A percentile compares a stretch with the other conserved stretches of the same genome.
These are phyloP conservation scores for Tauraco hartlaubi DNA, from an alignment of 2,797 vertebrate species.

Conservation along the genomic window DNA sequence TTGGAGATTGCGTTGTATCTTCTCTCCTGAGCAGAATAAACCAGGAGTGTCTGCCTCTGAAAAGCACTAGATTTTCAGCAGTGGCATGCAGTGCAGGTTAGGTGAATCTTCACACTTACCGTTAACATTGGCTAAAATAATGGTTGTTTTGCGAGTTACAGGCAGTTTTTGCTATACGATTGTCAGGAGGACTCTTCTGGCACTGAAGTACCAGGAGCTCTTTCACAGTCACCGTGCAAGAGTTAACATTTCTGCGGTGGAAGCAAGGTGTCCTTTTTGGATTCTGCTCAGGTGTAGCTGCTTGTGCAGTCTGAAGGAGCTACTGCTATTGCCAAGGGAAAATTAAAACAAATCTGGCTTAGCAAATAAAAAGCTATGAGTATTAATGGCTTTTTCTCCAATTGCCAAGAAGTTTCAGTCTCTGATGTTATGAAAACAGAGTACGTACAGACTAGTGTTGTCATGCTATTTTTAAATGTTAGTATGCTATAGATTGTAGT, in stretches of 20 bases:
- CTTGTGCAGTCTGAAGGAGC: conserved; percentile 58
- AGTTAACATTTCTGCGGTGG: conserved; percentile 32
- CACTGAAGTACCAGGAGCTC: neutral
- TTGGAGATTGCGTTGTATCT: neutral
- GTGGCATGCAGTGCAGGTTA: fast-evolving
- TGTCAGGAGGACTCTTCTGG: neutral
- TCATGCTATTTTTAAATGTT: conserved; percentile 27
- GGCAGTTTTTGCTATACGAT: neutral
- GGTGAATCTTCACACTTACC: neutral
- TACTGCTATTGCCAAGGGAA: conserved; percentile 69
- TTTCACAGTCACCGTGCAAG: neutral
- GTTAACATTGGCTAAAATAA: neutral
- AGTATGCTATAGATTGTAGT: neutral
- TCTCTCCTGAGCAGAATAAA: neutral
- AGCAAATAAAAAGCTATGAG: conserved; percentile 63
- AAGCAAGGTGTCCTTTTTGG: conserved; percentile 29
- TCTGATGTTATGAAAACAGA: conserved; percentile 55
- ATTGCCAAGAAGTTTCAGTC: conserved; percentile 62
- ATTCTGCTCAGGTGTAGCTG: conserved; percentile 68
- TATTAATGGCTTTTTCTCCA: conserved; percentile 69
- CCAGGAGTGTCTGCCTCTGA: neutral
- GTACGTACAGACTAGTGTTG: neutral
- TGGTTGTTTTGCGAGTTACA: neutral
- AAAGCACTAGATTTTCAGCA: neutral
- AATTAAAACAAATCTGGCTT: conserved; percentile 77